Evolutionary conservation across 37 sponge, comb jelly and placozoan genomes (phyloP).

Genomic region (Dysidea cf. avara): DNA sequence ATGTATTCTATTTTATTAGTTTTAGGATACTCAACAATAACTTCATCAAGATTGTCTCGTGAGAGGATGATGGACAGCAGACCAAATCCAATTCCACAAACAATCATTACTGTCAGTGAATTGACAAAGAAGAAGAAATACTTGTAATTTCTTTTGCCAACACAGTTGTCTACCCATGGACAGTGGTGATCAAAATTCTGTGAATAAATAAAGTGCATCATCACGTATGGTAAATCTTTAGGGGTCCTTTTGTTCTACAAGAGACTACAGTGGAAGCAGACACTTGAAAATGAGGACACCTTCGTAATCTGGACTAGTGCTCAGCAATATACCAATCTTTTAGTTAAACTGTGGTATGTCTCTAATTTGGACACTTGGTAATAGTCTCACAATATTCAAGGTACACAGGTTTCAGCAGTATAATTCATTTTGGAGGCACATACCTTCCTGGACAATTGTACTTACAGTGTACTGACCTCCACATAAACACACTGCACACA

Average conservation of each 20-base stretch:
- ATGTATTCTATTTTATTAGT: background rate
- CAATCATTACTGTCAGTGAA: constrained; percentile 73
- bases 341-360: too few species aligned
- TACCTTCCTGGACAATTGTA: too few species aligned
- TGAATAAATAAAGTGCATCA: background rate
- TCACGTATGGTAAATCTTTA: background rate
- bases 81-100: constrained; percentile 70
- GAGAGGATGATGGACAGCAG: constrained; percentile 57
- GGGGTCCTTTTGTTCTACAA: too few species aligned
- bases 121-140: constrained; percentile 95
- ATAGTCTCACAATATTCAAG: too few species aligned
- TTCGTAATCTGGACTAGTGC: background rate
- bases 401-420: too few species aligned
- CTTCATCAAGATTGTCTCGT: constrained; percentile 17
- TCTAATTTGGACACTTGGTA: too few species aligned
- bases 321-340: too few species aligned
- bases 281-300: background rate
- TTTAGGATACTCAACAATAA: constrained; percentile 76
- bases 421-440: constrained; percentile 15
- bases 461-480: too few species aligned
- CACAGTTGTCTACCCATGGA: constrained; percentile 99
- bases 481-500: too few species aligned
- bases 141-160: constrained; percentile 95
- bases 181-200: constrained; percentile 99
- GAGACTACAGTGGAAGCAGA: background rate